Conservation (phyloP, 2,113 vertebrate genomes). For the Boulengeromyrus knoepffleri region DNA sequence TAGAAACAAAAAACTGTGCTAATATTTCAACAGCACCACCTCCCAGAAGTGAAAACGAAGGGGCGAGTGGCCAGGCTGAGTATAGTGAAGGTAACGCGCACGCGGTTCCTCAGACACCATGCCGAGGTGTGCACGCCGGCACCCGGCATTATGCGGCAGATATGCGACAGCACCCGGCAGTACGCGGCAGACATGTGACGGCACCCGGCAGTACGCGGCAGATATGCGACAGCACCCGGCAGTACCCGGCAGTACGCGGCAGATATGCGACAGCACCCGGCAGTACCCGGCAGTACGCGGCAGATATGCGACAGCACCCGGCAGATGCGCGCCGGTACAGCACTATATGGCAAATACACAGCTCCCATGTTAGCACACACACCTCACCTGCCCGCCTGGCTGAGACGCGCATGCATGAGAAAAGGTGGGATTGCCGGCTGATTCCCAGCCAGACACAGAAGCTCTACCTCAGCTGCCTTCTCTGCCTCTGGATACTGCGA, state of each 20-base stretch:
- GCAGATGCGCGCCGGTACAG: background rate
- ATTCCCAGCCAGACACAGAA: background rate
- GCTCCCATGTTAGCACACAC: background rate
- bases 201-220: background rate
- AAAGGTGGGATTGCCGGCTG: background rate
- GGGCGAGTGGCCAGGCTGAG: background rate
- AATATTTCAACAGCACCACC: background rate
- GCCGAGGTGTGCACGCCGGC: background rate
- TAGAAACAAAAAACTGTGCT: background rate
- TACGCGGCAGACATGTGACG: too few relatives aligned
- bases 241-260: background rate
- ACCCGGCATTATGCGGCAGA: background rate
- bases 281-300: background rate
- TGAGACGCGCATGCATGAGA: background rate
- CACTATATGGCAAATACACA: background rate
- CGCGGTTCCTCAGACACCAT: background rate
- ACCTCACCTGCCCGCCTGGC: background rate
- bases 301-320: background rate
- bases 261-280: background rate
- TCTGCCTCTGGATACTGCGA: slow-evolving; percentile 11
- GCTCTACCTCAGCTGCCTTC: slow-evolving; percentile 44
- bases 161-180: too few relatives aligned
- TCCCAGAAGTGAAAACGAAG: background rate
- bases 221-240: background rate
- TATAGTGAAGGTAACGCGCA: background rate